A percentile compares a stretch with the other conserved stretches of the same genome.
These are phyloP conservation scores for Aphrocallistes beatrix DNA, from an alignment of 37 sponge, comb jelly and placozoan genomes.

Conservation along the genomic window DNA sequence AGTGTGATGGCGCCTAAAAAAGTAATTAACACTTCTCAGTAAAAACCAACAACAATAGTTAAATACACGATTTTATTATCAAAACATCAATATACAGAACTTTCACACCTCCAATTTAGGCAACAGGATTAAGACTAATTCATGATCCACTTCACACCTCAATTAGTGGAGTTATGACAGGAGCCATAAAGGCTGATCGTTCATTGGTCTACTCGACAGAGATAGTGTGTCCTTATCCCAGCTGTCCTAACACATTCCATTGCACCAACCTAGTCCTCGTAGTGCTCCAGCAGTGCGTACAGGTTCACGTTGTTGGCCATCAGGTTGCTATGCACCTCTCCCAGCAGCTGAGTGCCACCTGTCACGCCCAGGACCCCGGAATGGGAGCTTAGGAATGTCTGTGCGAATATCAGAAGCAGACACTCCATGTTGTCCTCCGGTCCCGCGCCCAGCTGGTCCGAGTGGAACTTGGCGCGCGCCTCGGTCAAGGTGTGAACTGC, in stretches of 20 bases:
- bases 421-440: neutral
- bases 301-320: slow-evolving; percentile 50
- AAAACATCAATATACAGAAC: too few species aligned
- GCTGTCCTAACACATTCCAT: neutral
- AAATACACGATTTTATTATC: too few species aligned
- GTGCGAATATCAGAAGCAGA: neutral
- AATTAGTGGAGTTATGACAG: too few species aligned
- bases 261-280: neutral
- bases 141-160: too few species aligned
- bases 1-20: too few species aligned
- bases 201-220: too few species aligned
- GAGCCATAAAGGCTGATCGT: too few species aligned
- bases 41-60: too few species aligned
- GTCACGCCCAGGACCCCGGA: slow-evolving; percentile 41
- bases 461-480: neutral
- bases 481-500: neutral
- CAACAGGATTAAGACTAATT: too few species aligned
- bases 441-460: neutral
- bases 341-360: slow-evolving; percentile 21
- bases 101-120: too few species aligned
- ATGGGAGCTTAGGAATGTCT: neutral
- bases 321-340: slow-evolving; percentile 38
- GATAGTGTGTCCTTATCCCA: too few species aligned
- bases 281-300: slow-evolving; percentile 40
- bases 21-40: too few species aligned